A percentile compares a stretch with the other conserved stretches of the same genome.
Conservation (phyloP, 35 echinoderm and acorn worm species). For the Ophioderma brevispina region DNA sequence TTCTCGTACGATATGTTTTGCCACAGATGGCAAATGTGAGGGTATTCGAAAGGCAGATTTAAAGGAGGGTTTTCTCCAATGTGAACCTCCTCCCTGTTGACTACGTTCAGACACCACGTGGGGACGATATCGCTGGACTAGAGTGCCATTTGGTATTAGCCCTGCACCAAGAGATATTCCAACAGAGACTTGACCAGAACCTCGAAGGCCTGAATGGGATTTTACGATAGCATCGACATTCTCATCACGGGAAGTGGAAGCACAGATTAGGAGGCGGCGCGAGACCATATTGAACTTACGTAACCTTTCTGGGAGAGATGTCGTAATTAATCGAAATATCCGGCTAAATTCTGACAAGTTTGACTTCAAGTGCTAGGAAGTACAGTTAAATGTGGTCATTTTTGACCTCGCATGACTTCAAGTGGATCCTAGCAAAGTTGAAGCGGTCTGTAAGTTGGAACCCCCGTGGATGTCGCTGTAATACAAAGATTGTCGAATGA, state of each 20-base stretch:
- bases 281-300: not conserved
- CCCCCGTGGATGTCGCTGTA: constrained; percentile 41
- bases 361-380: constrained; percentile 54
- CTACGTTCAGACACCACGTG: constrained; percentile 17
- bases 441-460: constrained; percentile 32
- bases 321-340: constrained; percentile 23
- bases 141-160: constrained; percentile 28
- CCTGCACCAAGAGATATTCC: constrained; percentile 51
- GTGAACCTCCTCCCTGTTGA: constrained; percentile 19
- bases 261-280: constrained; percentile 59
- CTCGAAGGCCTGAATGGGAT: constrained; percentile 15
- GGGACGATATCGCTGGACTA: not conserved
- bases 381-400: constrained; percentile 51
- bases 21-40: too few species aligned
- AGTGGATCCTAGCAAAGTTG: constrained; percentile 52
- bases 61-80: too few species aligned
- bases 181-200: not conserved
- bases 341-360: constrained; percentile 69
- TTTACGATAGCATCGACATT: constrained; percentile 15
- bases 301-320: not conserved
- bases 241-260: constrained; percentile 34
- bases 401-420: too few species aligned
- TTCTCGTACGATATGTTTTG: too few species aligned
- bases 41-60: too few species aligned
- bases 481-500: constrained; percentile 56